These are phyloP conservation scores for Xiphias gladius DNA, from an alignment of 2,113 vertebrate species.

Conservation along the genomic window DNA sequence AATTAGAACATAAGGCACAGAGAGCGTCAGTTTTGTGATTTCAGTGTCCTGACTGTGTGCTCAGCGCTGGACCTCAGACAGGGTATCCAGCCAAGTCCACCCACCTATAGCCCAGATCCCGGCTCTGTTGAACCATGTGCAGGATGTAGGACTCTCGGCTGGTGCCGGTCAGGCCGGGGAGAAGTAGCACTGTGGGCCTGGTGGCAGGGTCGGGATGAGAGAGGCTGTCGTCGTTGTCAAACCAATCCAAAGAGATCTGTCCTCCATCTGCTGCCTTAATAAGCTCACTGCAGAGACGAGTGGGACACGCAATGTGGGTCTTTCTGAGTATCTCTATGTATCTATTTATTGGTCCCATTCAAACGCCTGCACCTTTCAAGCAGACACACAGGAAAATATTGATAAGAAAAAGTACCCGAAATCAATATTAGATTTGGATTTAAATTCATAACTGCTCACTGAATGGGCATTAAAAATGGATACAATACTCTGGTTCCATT, in stretches of 20 bases:
- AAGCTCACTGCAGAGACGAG: constrained; percentile 90
- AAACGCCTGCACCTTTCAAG: background rate
- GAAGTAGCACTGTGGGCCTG: constrained; percentile 92
- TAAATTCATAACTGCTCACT: constrained; percentile 4
- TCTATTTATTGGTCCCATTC: background rate
- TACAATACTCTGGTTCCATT: background rate
- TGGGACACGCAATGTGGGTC: constrained; percentile 38
- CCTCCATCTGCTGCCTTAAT: constrained; percentile 98
- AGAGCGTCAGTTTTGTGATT: constrained; percentile 32
- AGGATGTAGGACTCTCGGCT: constrained; percentile 98
- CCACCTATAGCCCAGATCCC: constrained; percentile 95
- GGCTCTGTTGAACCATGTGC: constrained; percentile 96
- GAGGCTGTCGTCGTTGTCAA: constrained; percentile 91
- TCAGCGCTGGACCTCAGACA: constrained; percentile 33
- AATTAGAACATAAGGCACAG: constrained; percentile 15
- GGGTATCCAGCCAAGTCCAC: constrained; percentile 60
- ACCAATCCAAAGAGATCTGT: constrained; percentile 99
- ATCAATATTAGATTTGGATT: background rate
- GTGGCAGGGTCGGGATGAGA: constrained; percentile 86
- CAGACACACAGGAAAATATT: constrained; percentile 5
- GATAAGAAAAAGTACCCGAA: background rate
- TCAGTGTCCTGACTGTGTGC: constrained; percentile 32
- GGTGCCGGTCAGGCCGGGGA: constrained; percentile 97
- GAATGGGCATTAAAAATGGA: background rate
- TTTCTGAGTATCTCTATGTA: constrained; percentile 2